Evolutionary conservation across 2,888 invertebrate genomes (phyloP).

Genomic region (Invenusta paracnida): DNA sequence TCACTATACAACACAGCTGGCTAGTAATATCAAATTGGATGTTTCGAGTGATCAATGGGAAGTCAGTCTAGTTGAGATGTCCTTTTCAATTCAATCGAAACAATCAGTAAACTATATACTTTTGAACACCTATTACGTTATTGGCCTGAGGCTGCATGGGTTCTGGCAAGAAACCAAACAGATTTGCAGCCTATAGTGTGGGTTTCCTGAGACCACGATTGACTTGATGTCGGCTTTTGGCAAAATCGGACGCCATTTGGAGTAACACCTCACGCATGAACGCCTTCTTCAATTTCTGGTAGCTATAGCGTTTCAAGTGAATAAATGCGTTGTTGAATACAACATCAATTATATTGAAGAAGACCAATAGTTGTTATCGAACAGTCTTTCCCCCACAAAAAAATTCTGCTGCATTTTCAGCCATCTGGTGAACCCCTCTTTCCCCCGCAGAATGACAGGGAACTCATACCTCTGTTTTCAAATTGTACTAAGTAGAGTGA

Average conservation of each 20-base stretch:
- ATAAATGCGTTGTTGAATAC: not conserved
- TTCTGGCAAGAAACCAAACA: not conserved
- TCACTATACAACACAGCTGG: too few species aligned
- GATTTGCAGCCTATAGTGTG: not conserved
- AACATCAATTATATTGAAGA: conserved; percentile 17
- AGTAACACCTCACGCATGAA: not conserved
- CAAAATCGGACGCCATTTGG: not conserved
- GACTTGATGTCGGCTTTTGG: not conserved
- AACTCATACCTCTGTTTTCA: not conserved
- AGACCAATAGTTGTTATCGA: not conserved
- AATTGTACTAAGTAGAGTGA: not conserved
- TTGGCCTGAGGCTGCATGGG: not conserved
- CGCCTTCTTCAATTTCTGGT: not conserved
- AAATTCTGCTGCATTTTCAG: not conserved
- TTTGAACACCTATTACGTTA: not conserved
- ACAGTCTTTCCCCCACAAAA: not conserved
- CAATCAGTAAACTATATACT: not conserved
- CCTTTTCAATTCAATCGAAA: too few species aligned
- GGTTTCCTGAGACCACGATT: conserved; percentile 7
- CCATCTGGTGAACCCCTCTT: not conserved
- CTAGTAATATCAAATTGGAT: too few species aligned
- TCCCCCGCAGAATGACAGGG: not conserved
- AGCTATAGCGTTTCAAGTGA: not conserved
- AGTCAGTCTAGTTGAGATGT: too few species aligned
- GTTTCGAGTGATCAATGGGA: too few species aligned